These are phyloP conservation scores for silkworm (Bombyx mori) DNA, from an alignment of 1,140 invertebrate species.

Conservation along the genomic window ASM3026992v2 NC_085128.1:10721001-10721500, in stretches of 20 bases:
- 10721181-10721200: slow-evolving; percentile 19
- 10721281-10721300: too few relatives aligned
- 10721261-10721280: slow-evolving; percentile 76
- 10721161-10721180: slow-evolving; percentile 43
- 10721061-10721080: background rate
- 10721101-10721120: background rate
- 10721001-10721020: too few relatives aligned
- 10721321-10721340: background rate
- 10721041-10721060: slow-evolving; percentile 3
- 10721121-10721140: background rate
- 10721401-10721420: too few relatives aligned
- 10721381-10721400: too few relatives aligned
- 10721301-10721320: too few relatives aligned
- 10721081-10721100: background rate
- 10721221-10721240: slow-evolving; percentile 89
- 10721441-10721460: too few relatives aligned
- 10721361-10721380: too few relatives aligned
- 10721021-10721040: too few relatives aligned
- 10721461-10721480: too few relatives aligned
- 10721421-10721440: too few relatives aligned
- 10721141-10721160: slow-evolving; percentile 18
- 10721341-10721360: background rate
- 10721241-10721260: slow-evolving; percentile 87
- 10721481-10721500: too few relatives aligned
- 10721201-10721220: slow-evolving; percentile 60